phyloP scores from a whole-genome alignment of 2,888 invertebrate genomes.

The Scaptomyza caliginosa region DNA sequence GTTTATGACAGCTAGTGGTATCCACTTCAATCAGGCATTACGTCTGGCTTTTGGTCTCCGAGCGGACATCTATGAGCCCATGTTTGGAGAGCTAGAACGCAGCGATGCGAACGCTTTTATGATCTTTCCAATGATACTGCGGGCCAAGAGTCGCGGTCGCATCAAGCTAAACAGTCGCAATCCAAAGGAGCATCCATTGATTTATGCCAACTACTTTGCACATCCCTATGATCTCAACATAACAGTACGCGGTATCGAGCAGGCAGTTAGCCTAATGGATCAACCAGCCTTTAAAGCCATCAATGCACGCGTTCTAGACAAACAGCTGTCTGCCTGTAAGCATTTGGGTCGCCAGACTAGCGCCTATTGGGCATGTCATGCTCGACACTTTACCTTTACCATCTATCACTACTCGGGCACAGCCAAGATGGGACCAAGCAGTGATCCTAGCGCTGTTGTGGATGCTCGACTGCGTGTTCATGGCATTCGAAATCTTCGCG shows the following conservation, averaged over 20 bases:
- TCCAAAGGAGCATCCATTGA: slow-evolving; percentile 87
- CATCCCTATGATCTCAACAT: slow-evolving; percentile 87
- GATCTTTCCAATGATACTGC: slow-evolving; percentile 87
- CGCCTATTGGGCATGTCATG: slow-evolving; percentile 88
- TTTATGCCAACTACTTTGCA: slow-evolving; percentile 89
- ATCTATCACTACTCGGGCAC: slow-evolving; percentile 87
- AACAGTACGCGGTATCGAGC: slow-evolving; percentile 86
- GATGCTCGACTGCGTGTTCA: slow-evolving; percentile 86
- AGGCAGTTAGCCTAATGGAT: slow-evolving; percentile 84
- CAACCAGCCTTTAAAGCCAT: slow-evolving; percentile 85
- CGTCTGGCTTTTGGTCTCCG: slow-evolving; percentile 83
- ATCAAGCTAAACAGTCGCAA: slow-evolving; percentile 87
- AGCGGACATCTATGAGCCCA: slow-evolving; percentile 82
- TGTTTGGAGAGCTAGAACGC: slow-evolving; percentile 82
- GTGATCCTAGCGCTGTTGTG: slow-evolving; percentile 87
- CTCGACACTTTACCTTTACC: slow-evolving; percentile 86
- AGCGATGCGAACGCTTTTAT: slow-evolving; percentile 84
- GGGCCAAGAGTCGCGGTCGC: slow-evolving; percentile 88
- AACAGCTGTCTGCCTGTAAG: slow-evolving; percentile 86
- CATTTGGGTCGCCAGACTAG: slow-evolving; percentile 84
- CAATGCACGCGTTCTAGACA: slow-evolving; percentile 85
- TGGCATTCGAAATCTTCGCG: slow-evolving; percentile 85
- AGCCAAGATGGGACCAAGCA: slow-evolving; percentile 87
- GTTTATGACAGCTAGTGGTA: slow-evolving; percentile 86
- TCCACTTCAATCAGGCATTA: slow-evolving; percentile 80